A percentile compares a stretch with the other conserved stretches of the same genome.
These are phyloP conservation scores for Mamestra configurata DNA, from an alignment of 1,140 invertebrate species.

Conservation along the genomic window DNA sequence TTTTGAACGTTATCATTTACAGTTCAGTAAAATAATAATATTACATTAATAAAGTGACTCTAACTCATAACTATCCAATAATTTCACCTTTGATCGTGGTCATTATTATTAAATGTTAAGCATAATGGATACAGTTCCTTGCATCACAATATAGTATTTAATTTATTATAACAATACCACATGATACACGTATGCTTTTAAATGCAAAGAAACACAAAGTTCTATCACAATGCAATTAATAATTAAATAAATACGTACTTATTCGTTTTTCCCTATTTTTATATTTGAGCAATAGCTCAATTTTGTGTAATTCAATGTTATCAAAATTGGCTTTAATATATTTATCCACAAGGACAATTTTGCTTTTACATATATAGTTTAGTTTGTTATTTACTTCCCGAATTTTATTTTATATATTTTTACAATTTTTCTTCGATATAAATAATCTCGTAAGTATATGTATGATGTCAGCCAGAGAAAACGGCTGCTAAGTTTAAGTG, in stretches of 20 bases:
- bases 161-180: neutral
- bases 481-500: constrained; percentile 5
- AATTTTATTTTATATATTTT: neutral
- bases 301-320: neutral
- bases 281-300: neutral
- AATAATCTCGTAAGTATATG: neutral
- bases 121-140: constrained; percentile 5
- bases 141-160: neutral
- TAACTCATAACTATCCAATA: too few species aligned
- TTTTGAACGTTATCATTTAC: too few species aligned
- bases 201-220: neutral
- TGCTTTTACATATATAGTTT: neutral
- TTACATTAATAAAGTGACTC: too few species aligned
- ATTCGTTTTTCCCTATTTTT: neutral
- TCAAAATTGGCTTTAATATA: neutral
- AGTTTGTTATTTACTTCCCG: too few species aligned
- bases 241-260: constrained; percentile 2
- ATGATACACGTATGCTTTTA: neutral
- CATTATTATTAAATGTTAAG: neutral
- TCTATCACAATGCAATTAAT: neutral
- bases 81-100: neutral
- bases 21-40: too few species aligned
- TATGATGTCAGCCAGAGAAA: neutral
- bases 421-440: neutral
- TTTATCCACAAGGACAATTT: neutral